A percentile compares a stretch with the other conserved stretches of the same genome.
Evolutionary conservation across 2,888 invertebrate species (phyloP).

Genomic region (Dicyrtoma fusca): DNA sequence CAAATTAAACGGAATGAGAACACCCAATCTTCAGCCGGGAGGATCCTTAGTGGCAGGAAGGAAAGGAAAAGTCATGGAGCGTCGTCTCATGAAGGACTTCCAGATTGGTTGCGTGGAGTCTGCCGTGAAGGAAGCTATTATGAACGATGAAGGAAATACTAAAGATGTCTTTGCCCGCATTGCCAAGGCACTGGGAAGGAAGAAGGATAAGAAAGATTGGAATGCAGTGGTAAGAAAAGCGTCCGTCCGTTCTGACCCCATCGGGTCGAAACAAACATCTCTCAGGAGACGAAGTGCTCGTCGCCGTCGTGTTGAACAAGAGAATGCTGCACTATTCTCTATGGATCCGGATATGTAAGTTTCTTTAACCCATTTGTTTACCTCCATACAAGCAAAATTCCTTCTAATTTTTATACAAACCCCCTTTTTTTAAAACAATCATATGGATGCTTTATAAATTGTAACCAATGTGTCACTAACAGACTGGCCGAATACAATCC

Average conservation of each 20-base stretch:
- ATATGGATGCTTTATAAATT: too few species aligned
- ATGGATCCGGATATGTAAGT: slow-evolving; percentile 62
- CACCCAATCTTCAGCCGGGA: slow-evolving; percentile 70
- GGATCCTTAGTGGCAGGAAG: slow-evolving; percentile 77
- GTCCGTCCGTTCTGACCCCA: slow-evolving; percentile 72
- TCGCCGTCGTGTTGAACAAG: slow-evolving; percentile 71
- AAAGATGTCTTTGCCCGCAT: slow-evolving; percentile 83
- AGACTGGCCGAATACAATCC: slow-evolving; percentile 78
- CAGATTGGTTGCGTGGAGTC: slow-evolving; percentile 87
- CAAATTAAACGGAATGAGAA: slow-evolving; percentile 83
- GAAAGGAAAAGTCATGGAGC: slow-evolving; percentile 83
- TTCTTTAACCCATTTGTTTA: too few species aligned
- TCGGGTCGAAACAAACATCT: slow-evolving; percentile 63
- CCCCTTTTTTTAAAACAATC: too few species aligned
- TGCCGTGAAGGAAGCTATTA: slow-evolving; percentile 73
- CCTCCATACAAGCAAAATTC: too few species aligned
- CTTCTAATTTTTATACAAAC: too few species aligned
- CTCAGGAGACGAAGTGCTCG: slow-evolving; percentile 65
- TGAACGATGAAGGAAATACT: slow-evolving; percentile 67
- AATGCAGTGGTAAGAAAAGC: slow-evolving; percentile 72
- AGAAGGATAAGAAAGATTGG: slow-evolving; percentile 74
- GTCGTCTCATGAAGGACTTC: slow-evolving; percentile 84
- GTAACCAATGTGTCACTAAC: too few species aligned
- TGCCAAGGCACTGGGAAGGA: slow-evolving; percentile 75
- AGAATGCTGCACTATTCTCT: slow-evolving; percentile 66